A percentile compares a stretch with the other conserved stretches of the same genome.
phyloP scores from a whole-genome alignment of 2,888 invertebrate species.

The Notodonta dromedarius region DNA sequence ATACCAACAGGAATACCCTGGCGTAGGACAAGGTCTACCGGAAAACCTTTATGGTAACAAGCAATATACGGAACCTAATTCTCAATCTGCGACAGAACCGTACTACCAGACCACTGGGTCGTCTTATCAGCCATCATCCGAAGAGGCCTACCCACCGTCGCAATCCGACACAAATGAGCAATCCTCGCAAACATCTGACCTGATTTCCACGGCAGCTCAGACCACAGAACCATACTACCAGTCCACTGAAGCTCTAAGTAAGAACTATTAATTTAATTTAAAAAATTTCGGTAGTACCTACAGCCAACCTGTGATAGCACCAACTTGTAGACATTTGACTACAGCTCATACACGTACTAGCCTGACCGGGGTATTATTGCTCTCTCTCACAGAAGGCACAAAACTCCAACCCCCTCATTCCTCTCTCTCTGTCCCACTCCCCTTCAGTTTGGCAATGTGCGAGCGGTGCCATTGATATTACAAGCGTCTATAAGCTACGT shows the following conservation, averaged over 20 bases:
- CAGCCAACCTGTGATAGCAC: too few species aligned
- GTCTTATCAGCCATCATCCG: constrained; percentile 4
- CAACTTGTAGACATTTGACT: too few species aligned
- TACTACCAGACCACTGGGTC: constrained; percentile 22
- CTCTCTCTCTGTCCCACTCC: too few species aligned
- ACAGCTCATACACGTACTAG: too few species aligned
- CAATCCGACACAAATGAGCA: neutral
- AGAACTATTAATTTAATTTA: constrained; percentile 39
- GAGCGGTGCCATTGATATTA: too few species aligned
- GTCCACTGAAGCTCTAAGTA: constrained; percentile 45
- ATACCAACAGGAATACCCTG: neutral
- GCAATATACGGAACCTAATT: constrained; percentile 16
- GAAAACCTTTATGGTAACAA: constrained; percentile 16
- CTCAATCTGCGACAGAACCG: constrained; percentile 20
- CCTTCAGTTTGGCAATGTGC: too few species aligned
- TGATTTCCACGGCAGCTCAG: neutral
- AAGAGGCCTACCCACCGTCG: neutral
- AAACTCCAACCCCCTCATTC: too few species aligned
- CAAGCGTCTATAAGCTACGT: too few species aligned
- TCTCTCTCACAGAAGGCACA: too few species aligned
- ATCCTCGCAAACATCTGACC: neutral
- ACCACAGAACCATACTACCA: neutral
- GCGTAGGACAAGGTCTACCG: neutral
- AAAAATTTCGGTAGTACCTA: too few species aligned
- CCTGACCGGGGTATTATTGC: too few species aligned